Evolutionary conservation across 2,113 vertebrate genomes (phyloP).

Genomic region (Crotalus horridus): DNA sequence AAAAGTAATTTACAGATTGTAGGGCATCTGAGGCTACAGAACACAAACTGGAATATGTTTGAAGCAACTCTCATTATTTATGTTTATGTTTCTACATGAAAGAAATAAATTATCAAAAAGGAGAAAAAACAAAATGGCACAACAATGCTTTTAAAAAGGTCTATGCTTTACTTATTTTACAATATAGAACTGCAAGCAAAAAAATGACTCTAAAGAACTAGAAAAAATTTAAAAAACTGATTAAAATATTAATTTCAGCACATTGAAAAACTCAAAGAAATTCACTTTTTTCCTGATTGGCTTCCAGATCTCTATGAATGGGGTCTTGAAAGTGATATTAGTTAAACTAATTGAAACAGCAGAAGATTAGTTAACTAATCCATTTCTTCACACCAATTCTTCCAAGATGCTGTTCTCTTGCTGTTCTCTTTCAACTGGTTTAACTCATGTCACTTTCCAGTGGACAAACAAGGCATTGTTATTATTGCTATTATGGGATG

Average conservation of each 20-base stretch:
- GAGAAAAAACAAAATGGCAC: neutral
- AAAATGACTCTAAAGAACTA: neutral
- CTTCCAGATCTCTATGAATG: neutral
- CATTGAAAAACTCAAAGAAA: neutral
- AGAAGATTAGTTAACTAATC: neutral
- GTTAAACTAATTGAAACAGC: neutral
- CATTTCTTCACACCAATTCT: neutral
- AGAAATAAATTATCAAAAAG: neutral
- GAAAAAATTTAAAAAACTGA: neutral
- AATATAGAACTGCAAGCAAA: neutral
- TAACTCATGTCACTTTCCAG: neutral
- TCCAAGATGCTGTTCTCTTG: neutral
- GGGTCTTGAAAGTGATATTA: neutral
- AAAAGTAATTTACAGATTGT: neutral
- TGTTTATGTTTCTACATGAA: neutral
- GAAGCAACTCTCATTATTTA: neutral
- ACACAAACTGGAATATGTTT: neutral
- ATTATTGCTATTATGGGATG: too few relatives aligned
- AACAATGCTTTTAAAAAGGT: conserved; percentile 10
- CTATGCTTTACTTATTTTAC: neutral
- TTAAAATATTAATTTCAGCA: neutral
- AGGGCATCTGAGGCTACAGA: neutral
- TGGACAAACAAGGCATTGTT: neutral
- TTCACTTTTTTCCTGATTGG: neutral
- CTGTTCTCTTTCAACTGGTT: neutral